These are phyloP conservation scores for Drosophila quadrilineata DNA, from an alignment of 1,140 invertebrate species.

Conservation along the genomic window DNA sequence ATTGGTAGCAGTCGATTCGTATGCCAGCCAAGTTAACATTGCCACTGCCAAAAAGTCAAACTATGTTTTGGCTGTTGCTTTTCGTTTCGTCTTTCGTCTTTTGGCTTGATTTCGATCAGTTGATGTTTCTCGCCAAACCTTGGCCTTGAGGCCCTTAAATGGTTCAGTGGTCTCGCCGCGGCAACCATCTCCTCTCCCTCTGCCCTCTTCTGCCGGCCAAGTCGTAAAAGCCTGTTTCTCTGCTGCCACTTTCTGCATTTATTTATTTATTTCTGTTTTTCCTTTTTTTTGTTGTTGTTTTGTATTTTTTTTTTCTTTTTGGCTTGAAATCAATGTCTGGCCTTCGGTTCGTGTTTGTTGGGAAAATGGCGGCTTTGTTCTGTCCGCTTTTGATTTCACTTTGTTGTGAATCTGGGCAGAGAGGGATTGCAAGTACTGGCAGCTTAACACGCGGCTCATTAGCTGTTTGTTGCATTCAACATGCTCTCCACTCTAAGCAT, in stretches of 20 bases:
- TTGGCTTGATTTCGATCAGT: conserved; percentile 59
- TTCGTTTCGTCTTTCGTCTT: background rate
- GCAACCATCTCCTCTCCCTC: too few species aligned
- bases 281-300: conserved; percentile 10
- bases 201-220: too few species aligned
- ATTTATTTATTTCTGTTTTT: conserved; percentile 6
- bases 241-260: conserved; percentile 11
- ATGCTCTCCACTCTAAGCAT: background rate
- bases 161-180: conserved; percentile 32
- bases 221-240: conserved; percentile 40
- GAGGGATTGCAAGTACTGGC: conserved; percentile 30
- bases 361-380: conserved; percentile 31
- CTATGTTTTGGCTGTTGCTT: background rate
- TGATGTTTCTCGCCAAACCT: conserved; percentile 66
- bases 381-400: conserved; percentile 57
- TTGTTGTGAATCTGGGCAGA: conserved; percentile 21
- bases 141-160: conserved; percentile 81
- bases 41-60: background rate
- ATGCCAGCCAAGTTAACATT: conserved; percentile 44
- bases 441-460: conserved; percentile 57
- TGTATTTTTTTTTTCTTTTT: background rate
- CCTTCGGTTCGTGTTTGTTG: conserved; percentile 11
- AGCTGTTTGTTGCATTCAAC: conserved; percentile 58
- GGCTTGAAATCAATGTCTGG: conserved; percentile 37
- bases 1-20: conserved; percentile 6